These are phyloP conservation scores for Hycleus phaleratus DNA, from an alignment of 1,140 invertebrate genomes.

Conservation along the genomic window DNA sequence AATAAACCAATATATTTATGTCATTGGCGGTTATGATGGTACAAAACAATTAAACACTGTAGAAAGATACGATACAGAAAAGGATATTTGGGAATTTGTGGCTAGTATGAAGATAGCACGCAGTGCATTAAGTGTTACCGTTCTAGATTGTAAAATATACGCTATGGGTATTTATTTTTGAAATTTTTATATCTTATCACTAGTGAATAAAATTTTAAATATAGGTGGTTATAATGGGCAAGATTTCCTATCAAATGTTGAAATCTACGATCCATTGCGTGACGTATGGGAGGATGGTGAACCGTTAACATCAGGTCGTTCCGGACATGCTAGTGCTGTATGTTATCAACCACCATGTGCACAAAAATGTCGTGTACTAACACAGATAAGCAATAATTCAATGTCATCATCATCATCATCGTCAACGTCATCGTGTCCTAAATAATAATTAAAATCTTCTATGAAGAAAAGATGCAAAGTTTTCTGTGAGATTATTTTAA, in stretches of 20 bases:
- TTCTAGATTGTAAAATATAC: constrained; percentile 74
- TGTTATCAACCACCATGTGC: constrained; percentile 62
- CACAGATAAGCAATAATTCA: constrained; percentile 4
- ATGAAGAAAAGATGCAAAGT: too few relatives aligned
- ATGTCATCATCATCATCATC: too few relatives aligned
- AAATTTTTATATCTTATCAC: not conserved
- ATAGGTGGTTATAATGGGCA: constrained; percentile 81
- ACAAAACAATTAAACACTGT: constrained; percentile 65
- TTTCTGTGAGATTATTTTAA: too few relatives aligned
- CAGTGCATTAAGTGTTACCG: constrained; percentile 74
- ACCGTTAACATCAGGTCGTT: constrained; percentile 75
- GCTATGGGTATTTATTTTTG: constrained; percentile 58
- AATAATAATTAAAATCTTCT: too few relatives aligned
- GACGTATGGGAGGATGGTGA: constrained; percentile 70
- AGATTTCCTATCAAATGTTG: constrained; percentile 71
- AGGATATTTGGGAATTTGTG: constrained; percentile 62
- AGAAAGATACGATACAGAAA: constrained; percentile 76
- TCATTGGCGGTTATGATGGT: constrained; percentile 80
- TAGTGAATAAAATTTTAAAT: constrained; percentile 9
- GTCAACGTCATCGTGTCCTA: not conserved
- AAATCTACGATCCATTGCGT: constrained; percentile 73
- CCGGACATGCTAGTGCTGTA: constrained; percentile 83
- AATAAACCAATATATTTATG: constrained; percentile 74
- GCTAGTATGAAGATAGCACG: constrained; percentile 61
- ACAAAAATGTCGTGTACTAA: constrained; percentile 6